Percentiles rank a stretch among this genome's conserved stretches.
Evolutionary conservation across 2,888 invertebrate genomes (phyloP).

Genomic region (Leptothorax acervorum): DNA sequence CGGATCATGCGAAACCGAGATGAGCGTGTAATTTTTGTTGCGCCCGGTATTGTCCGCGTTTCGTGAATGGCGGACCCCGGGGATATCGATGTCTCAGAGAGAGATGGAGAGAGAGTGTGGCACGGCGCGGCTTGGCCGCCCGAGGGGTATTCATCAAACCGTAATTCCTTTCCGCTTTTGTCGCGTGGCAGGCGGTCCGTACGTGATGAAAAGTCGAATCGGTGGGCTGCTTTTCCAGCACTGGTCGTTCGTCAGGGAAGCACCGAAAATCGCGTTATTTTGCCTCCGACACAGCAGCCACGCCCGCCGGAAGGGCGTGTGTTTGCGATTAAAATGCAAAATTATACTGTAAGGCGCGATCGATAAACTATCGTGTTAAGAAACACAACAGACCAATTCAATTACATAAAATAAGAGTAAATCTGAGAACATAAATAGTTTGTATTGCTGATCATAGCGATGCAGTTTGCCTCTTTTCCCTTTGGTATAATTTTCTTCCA

Average conservation of each 20-base stretch:
- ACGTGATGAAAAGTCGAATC: slow-evolving; percentile 61
- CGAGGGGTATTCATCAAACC: slow-evolving; percentile 67
- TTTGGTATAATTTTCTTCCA: neutral
- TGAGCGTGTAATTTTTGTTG: slow-evolving; percentile 79
- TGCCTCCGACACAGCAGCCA: slow-evolving; percentile 11
- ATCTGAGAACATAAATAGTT: neutral
- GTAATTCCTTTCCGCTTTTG: slow-evolving; percentile 69
- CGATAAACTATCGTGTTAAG: neutral
- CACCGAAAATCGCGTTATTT: slow-evolving; percentile 32
- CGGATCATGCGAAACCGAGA: slow-evolving; percentile 80
- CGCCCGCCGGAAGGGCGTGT: slow-evolving; percentile 24
- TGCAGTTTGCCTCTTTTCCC: neutral
- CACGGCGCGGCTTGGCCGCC: neutral
- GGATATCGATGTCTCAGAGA: slow-evolving; percentile 56
- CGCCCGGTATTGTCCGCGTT: slow-evolving; percentile 63
- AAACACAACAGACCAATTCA: neutral
- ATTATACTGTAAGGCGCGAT: no score
- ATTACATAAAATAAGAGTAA: neutral
- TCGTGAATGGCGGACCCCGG: slow-evolving; percentile 42
- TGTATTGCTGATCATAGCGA: neutral
- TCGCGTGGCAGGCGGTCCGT: slow-evolving; percentile 54
- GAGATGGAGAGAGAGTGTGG: slow-evolving; percentile 23
- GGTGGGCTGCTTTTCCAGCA: slow-evolving; percentile 17
- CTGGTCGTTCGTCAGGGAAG: neutral
- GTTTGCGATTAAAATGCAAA: slow-evolving; percentile 23